Evolutionary conservation across 2,888 invertebrate genomes (phyloP), one percentile per base, ranked within the genome.

Genomic region (Hetaerina titia): DNA sequence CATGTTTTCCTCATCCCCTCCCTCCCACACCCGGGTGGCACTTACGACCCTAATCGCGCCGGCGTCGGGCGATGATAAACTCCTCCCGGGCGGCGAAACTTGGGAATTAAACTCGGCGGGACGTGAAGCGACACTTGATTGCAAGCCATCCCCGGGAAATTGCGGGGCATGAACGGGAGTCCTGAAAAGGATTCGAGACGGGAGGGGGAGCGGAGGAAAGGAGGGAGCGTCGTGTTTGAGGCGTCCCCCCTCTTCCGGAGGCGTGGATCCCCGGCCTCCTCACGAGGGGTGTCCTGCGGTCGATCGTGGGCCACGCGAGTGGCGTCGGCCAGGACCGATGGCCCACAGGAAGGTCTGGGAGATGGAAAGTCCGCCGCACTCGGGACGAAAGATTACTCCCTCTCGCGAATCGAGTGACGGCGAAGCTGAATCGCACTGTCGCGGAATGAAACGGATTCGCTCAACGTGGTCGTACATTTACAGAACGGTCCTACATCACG

Each of bases 1-100:
- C 11, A 25, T 13, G 31, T 22, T 31, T 9, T 25, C 81, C 31
- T 81, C 25, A 31, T 81, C 31, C 81, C 81, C 81, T 81, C 31
- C 22, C 45, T 4, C 22, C n/a, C 81, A 81, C 13, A 13, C 81
- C 17, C 31, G 81, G 31, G 25, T 13, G 81, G 13, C 81, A 13
- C 81, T 81, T n/a, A 31, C 81, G 81, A 31, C 31, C 31, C 81
- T 31, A 15, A 81, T 81, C 81, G 31, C 81, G 81, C 25, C 31
- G 81, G 60, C 60, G 60, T 57, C 56, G 56, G 63, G 31, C 90
- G 74, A 69, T 56, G 64, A 92, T 69, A 92, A 92, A 92, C 69
- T 92, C 64, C 92, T 17, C 22, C 92, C 69, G 69, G 22, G 92
- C 64, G 56, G 31, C 92, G 81, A 74, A 69, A 92, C 92, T 92